Conservation (phyloP, 2,797 vertebrate genomes). For the Coracias cyanogaster region DNA sequence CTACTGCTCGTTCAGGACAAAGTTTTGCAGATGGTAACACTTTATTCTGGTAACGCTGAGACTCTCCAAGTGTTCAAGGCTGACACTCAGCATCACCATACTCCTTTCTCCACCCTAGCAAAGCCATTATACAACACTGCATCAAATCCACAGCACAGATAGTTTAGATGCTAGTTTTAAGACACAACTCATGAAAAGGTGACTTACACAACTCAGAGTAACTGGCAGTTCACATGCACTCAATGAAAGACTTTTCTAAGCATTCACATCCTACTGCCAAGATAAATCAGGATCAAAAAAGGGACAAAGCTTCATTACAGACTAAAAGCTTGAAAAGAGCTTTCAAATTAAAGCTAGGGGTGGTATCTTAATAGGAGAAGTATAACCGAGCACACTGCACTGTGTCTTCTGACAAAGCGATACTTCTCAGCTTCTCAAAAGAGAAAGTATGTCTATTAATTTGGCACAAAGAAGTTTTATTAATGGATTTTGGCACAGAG, state of each 20-base stretch:
- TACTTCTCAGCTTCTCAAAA: not conserved
- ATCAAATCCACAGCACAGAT: not conserved
- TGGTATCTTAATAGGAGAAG: not conserved
- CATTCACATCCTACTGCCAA: not conserved
- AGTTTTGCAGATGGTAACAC: not conserved
- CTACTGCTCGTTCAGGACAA: not conserved
- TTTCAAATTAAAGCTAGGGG: not conserved
- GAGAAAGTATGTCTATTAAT: not conserved
- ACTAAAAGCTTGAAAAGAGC: not conserved
- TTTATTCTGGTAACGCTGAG: not conserved
- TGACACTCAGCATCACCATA: not conserved
- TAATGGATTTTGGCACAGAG: not conserved
- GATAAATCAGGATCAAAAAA: not conserved
- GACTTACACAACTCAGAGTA: not conserved
- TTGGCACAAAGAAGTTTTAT: not conserved
- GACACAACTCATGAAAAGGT: not conserved
- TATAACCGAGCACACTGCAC: not conserved
- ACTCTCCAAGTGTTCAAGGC: not conserved
- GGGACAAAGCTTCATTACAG: not conserved
- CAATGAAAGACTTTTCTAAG: not conserved
- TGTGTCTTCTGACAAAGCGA: not conserved
- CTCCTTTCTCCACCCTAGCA: not conserved
- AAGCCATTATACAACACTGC: not conserved
- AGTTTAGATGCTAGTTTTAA: not conserved
- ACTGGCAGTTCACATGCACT: not conserved